phyloP scores from a whole-genome alignment of 2,797 vertebrate genomes.

The Xenentodon cancila region DNA sequence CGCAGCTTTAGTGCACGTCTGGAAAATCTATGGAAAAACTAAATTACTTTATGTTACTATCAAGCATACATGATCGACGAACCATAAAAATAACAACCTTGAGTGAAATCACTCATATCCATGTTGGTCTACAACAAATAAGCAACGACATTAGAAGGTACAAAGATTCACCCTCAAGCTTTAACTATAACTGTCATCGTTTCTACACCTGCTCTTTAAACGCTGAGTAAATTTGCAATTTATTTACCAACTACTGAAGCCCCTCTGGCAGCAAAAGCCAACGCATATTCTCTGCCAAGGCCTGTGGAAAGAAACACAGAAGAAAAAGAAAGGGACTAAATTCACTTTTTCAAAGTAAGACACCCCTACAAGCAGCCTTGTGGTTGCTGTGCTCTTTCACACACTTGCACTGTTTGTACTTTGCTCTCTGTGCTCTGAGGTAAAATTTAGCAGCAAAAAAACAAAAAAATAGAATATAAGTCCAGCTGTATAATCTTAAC shows the following conservation, averaged over 20 bases:
- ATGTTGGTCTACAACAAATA: too few relatives aligned
- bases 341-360: neutral
- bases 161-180: neutral
- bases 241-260: slow-evolving; percentile 93
- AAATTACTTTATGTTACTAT: neutral
- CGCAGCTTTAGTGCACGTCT: neutral
- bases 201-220: neutral
- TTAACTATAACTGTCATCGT: neutral
- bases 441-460: too few relatives aligned
- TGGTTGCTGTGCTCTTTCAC: slow-evolving; percentile 52
- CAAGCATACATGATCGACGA: neutral
- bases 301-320: slow-evolving; percentile 75
- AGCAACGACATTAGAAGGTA: too few relatives aligned
- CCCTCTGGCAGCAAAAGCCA: slow-evolving; percentile 96
- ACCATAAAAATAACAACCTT: neutral
- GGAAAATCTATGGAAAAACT: too few relatives aligned
- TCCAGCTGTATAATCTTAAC: too few relatives aligned
- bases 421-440: slow-evolving; percentile 33
- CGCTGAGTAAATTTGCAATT: neutral
- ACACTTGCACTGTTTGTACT: slow-evolving; percentile 48
- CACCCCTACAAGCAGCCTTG: rapidly evolving
- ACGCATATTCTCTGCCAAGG: slow-evolving; percentile 91
- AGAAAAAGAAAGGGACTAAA: neutral
- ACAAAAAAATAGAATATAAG: too few relatives aligned
- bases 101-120: too few relatives aligned